phyloP scores from a whole-genome alignment of 2,888 invertebrate genomes.

The Agrochola litura region DNA sequence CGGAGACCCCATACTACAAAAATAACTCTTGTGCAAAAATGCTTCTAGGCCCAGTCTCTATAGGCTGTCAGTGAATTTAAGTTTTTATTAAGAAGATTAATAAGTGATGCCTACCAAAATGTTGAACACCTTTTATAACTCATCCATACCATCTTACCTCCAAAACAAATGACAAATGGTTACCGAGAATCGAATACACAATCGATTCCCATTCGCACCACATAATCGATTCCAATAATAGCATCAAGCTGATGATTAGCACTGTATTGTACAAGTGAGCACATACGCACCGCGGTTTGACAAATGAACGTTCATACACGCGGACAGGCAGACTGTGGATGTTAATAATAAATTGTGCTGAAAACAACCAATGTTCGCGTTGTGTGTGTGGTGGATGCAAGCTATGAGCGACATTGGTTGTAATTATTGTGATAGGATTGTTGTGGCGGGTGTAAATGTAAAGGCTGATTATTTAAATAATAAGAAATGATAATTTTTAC shows the following conservation, averaged over 20 bases:
- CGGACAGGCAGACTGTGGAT: slow-evolving; percentile 66
- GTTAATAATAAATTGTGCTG: slow-evolving; percentile 73
- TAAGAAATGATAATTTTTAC: too few species aligned
- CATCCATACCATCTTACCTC: background rate
- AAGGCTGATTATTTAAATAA: background rate
- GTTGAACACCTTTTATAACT: background rate
- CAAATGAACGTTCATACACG: slow-evolving; percentile 72
- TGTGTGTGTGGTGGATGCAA: slow-evolving; percentile 42
- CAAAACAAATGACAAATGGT: slow-evolving; percentile 34
- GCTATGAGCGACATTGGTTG: slow-evolving; percentile 3
- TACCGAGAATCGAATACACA: slow-evolving; percentile 23
- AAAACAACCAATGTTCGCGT: slow-evolving; percentile 59
- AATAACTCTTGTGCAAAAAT: background rate
- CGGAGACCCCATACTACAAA: too few species aligned
- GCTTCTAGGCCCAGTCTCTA: background rate
- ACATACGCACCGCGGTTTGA: slow-evolving; percentile 59
- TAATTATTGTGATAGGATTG: too few species aligned
- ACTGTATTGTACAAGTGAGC: slow-evolving; percentile 41
- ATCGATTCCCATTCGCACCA: slow-evolving; percentile 37
- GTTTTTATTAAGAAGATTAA: background rate
- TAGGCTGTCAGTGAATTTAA: background rate
- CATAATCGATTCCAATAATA: slow-evolving; percentile 55
- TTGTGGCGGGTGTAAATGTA: too few species aligned
- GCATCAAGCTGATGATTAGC: slow-evolving; percentile 58
- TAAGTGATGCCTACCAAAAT: too few species aligned